phyloP scores from a whole-genome alignment of 2,113 vertebrate genomes.

The Diadophis punctatus region DNA sequence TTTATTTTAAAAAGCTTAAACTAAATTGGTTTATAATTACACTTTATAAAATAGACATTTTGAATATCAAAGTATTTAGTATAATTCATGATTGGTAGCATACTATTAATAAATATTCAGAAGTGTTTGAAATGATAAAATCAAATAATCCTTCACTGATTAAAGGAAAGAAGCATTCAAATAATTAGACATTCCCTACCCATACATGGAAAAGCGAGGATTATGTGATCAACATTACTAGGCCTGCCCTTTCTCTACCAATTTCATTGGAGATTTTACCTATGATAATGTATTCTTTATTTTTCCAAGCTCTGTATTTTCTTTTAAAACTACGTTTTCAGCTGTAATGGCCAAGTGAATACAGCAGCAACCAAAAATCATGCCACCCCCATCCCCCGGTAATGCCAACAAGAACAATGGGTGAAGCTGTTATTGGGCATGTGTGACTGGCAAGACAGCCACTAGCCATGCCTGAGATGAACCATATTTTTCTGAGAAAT shows the following conservation, averaged over 20 bases:
- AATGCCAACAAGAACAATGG: background rate
- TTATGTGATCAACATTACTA: background rate
- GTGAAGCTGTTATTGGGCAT: background rate
- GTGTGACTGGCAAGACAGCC: background rate
- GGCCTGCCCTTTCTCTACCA: background rate
- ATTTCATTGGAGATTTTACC: background rate
- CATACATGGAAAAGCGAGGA: background rate
- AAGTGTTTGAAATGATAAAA: background rate
- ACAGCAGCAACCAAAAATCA: background rate
- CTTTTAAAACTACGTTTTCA: background rate
- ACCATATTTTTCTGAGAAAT: background rate
- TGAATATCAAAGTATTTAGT: background rate
- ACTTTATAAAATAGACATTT: background rate
- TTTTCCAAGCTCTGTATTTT: background rate
- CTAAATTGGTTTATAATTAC: background rate
- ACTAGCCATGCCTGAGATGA: background rate
- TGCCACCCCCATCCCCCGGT: accelerated
- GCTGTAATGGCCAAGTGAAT: background rate
- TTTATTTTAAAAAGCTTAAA: background rate
- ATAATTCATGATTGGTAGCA: background rate
- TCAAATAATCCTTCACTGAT: background rate
- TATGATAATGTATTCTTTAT: background rate
- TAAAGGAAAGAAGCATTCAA: background rate
- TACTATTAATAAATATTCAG: background rate
- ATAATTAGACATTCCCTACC: background rate